Conservation (phyloP, 2,888 invertebrate genomes). For the Cotesia congregata region DNA sequence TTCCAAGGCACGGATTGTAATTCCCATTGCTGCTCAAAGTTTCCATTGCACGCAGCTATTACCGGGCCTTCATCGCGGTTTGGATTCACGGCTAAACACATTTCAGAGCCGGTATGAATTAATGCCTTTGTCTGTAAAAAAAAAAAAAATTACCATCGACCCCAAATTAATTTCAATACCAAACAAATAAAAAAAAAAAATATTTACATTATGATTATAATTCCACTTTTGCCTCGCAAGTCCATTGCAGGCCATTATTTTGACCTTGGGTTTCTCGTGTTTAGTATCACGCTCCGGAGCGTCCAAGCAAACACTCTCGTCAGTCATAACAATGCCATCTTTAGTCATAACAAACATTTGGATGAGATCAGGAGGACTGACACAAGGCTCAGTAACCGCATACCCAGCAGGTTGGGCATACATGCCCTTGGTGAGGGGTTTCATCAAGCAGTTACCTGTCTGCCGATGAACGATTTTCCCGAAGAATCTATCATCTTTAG, state of each 20-base stretch:
- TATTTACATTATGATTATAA: slow-evolving; percentile 72
- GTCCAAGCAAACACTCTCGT: slow-evolving; percentile 90
- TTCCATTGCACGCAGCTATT: slow-evolving; percentile 74
- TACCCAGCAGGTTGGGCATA: slow-evolving; percentile 80
- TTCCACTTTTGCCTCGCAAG: slow-evolving; percentile 80
- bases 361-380: slow-evolving; percentile 73
- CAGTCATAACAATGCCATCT: slow-evolving; percentile 84
- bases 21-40: slow-evolving; percentile 78
- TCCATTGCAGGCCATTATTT: slow-evolving; percentile 82
- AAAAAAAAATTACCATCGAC: slow-evolving; percentile 21
- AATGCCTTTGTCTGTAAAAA: slow-evolving; percentile 70
- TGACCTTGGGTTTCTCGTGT: slow-evolving; percentile 75
- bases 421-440: slow-evolving; percentile 74
- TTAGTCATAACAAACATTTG: slow-evolving; percentile 82
- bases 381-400: slow-evolving; percentile 79
- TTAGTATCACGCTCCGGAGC: slow-evolving; percentile 73
- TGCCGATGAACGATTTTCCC: slow-evolving; percentile 79
- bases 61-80: slow-evolving; percentile 73
- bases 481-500: slow-evolving; percentile 87
- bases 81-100: slow-evolving; percentile 74
- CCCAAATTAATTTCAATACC: not conserved
- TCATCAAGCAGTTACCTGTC: slow-evolving; percentile 76
- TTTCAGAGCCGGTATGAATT: slow-evolving; percentile 73
- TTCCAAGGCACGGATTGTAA: slow-evolving; percentile 80
- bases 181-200: slow-evolving; percentile 6